These are phyloP conservation scores for Bombyx mandarina DNA, from an alignment of 1,140 invertebrate species.

Conservation along the genomic window DNA sequence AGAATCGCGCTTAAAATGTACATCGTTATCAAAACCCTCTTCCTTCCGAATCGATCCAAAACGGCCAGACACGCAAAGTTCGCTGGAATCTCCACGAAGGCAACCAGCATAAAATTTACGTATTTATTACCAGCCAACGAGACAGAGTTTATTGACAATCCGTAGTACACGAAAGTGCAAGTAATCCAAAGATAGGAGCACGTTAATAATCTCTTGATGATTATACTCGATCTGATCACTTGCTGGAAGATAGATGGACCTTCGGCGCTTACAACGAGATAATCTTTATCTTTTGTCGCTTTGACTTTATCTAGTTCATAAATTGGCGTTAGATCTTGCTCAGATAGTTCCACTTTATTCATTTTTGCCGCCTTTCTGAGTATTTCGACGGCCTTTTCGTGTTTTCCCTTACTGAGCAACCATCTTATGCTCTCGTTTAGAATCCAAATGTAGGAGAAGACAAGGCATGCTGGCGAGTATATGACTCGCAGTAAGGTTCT, in stretches of 20 bases:
- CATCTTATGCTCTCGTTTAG: conserved; percentile 81
- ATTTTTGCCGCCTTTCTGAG: conserved; percentile 76
- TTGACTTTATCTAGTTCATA: conserved; percentile 30
- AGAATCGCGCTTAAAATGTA: conserved; percentile 53
- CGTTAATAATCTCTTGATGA: conserved; percentile 38
- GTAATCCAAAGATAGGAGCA: conserved; percentile 63
- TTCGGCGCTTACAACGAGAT: conserved; percentile 12
- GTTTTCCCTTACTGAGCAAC: conserved; percentile 77
- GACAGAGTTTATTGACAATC: conserved; percentile 77
- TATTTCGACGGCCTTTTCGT: conserved; percentile 71
- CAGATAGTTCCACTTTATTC: conserved; percentile 75
- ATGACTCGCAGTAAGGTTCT: conserved; percentile 76
- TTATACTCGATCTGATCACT: conserved; percentile 51
- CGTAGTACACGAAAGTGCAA: conserved; percentile 77
- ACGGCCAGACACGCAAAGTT: conserved; percentile 64
- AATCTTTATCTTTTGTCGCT: conserved; percentile 22
- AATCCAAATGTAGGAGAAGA: conserved; percentile 76
- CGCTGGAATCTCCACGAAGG: conserved; percentile 73
- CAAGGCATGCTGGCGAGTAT: conserved; percentile 77
- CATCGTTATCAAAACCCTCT: conserved; percentile 45
- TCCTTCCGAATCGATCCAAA: conserved; percentile 53
- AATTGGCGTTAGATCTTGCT: conserved; percentile 62
- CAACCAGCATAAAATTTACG: conserved; percentile 72
- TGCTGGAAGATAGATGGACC: conserved; percentile 29
- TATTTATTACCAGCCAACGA: conserved; percentile 77